Base-by-base conservation (phyloP, 2,888 invertebrate species). In the Antheraea yamamai region DNA sequence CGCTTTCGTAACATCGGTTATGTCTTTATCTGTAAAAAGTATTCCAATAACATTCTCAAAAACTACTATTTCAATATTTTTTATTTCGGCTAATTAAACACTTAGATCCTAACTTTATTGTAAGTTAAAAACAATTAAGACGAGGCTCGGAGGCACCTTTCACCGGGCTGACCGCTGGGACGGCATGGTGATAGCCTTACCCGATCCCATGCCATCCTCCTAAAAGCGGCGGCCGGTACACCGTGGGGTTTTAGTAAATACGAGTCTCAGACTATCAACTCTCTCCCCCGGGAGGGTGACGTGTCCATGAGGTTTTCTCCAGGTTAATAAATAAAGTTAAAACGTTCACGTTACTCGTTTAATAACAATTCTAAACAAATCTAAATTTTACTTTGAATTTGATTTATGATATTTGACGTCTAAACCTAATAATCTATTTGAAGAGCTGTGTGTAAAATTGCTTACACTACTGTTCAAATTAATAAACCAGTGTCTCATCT, bases 1-100 rank as follows among this genome's bases (percentile, higher is more conserved):
- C 82, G 85, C 89, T 90, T 91, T 82, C 87, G 85, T 91, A 87
- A 83, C 93, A 93, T 94, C 89, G 88, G 89, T 68, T 75, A 73
- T 73, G 72, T 75, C 55, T 68, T 89, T 70, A 93, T 93, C 94
- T 94, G 94, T 80, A 92, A 92, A 87, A 81, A 84, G 79, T 83
- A 72, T 18, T 61, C 20, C 26, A 26, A 14, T 61, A 58, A 71
- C 39, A 58, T 58, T 77, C 78, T 81, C 77, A 77, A 75, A 70
- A 70, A 70, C 74, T 55, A 68, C 70, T 55, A 20, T 55, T 55
- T 12, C 2, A 55, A 55, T 55, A 55, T 1, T 20, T 20, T 55
- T 55, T 55, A 2, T 20, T 55, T 20, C 4, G 55, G 20, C 3
- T 6, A 20, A 12, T 12, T 47, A 12, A 12, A 39, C 35, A 39